Evolutionary conservation across 2,113 vertebrate genomes (phyloP).

Genomic region (Indri indri): DNA sequence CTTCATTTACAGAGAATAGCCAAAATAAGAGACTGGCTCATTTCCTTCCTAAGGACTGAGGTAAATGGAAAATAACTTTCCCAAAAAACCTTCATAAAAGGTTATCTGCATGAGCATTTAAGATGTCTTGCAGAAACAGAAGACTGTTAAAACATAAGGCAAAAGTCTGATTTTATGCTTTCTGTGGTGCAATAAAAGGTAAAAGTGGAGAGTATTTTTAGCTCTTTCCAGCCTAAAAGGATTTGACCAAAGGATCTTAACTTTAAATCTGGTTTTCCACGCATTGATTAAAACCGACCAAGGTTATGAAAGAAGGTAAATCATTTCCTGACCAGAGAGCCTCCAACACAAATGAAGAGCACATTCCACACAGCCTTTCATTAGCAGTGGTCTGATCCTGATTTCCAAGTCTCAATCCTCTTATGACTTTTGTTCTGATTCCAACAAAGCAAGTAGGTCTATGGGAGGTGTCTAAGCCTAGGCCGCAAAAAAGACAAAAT

Average conservation of each 20-base stretch:
- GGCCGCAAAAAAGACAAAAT: background rate
- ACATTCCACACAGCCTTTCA: background rate
- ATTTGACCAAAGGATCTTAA: conserved; percentile 41
- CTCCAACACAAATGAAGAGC: background rate
- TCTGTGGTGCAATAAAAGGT: conserved; percentile 5
- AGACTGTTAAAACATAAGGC: conserved; percentile 2
- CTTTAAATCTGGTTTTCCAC: conserved; percentile 43
- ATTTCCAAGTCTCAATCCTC: background rate
- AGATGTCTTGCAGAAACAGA: background rate
- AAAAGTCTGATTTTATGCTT: conserved; percentile 18
- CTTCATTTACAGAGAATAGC: background rate
- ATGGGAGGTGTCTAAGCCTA: background rate
- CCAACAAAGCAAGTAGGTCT: background rate
- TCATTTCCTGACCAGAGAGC: conserved; percentile 19
- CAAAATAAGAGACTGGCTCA: background rate
- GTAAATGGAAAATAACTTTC: conserved; percentile 27
- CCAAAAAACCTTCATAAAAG: background rate
- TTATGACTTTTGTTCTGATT: background rate
- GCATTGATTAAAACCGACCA: conserved; percentile 52
- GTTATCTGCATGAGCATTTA: background rate
- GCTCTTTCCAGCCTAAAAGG: conserved; percentile 36
- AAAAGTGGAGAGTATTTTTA: conserved; percentile 58
- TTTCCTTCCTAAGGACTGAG: conserved; percentile 45
- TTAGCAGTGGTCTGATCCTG: background rate
- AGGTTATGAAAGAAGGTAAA: conserved; percentile 39